Percentiles rank a stretch among this genome's conserved stretches.
Evolutionary conservation across 2,113 vertebrate genomes (phyloP).

Genomic region (Heterotilapia buettikoferi): DNA sequence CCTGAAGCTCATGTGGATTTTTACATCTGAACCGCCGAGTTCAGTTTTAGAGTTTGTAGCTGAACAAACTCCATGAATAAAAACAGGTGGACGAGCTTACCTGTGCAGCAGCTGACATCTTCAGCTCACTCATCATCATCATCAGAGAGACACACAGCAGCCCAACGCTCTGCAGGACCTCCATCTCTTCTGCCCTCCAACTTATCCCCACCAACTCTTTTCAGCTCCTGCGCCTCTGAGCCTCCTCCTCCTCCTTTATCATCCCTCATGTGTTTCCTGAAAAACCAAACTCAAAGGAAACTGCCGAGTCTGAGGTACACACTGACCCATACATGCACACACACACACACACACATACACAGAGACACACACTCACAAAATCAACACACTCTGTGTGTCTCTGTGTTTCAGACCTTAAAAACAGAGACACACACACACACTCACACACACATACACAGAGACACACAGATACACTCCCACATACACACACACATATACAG

Average conservation of each 20-base stretch:
- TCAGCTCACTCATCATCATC: neutral
- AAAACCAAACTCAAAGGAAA: neutral
- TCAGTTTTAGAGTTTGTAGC: neutral
- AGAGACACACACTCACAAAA: neutral
- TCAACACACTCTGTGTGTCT: neutral
- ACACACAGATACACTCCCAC: neutral
- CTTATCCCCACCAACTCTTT: neutral
- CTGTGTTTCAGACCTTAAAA: neutral
- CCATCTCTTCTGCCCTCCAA: neutral
- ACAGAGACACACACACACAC: neutral
- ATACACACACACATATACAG: neutral
- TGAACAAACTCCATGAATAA: neutral
- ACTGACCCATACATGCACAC: neutral
- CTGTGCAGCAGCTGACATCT: neutral
- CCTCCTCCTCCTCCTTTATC: neutral
- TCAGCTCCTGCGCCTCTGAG: neutral
- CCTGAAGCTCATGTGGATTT: neutral
- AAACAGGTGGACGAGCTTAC: neutral
- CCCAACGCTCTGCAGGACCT: neutral
- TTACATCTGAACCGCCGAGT: neutral
- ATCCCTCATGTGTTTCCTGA: slow-evolving; percentile 20
- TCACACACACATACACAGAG: neutral
- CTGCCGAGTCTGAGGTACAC: neutral
- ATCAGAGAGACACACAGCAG: neutral
- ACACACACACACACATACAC: neutral